Evolutionary conservation across 2,888 invertebrate genomes (phyloP).

Genomic region (Mythimna lalbum): DNA sequence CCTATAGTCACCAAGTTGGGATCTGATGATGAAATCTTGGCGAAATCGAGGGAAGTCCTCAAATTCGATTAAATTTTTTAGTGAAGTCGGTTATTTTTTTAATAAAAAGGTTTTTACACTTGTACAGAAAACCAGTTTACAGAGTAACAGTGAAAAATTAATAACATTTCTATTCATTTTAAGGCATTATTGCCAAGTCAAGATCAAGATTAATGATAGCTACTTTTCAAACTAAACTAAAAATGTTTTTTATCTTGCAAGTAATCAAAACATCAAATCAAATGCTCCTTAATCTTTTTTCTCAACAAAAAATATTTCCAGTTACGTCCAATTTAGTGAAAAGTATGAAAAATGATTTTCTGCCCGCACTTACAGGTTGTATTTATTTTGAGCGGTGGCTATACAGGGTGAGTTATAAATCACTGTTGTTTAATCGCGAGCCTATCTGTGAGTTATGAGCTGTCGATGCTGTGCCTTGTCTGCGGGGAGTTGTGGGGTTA

Average conservation of each 20-base stretch:
- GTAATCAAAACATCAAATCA: constrained; percentile 5
- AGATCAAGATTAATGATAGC: constrained; percentile 16
- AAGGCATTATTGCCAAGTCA: not conserved
- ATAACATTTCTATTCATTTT: too few relatives aligned
- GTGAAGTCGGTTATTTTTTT: too few relatives aligned
- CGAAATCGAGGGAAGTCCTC: too few relatives aligned
- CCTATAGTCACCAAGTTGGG: too few relatives aligned
- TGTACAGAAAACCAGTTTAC: not conserved
- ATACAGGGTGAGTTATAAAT: constrained; percentile 59
- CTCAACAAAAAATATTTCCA: not conserved
- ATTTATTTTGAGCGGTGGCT: constrained; percentile 35
- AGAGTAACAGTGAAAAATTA: too few relatives aligned
- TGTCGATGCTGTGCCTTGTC: constrained; percentile 58
- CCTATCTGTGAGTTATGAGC: constrained; percentile 68
- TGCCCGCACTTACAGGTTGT: not conserved
- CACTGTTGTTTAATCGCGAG: constrained; percentile 64
- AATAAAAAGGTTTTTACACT: too few relatives aligned
- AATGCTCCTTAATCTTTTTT: not conserved
- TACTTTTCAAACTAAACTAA: not conserved
- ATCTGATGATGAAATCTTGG: too few relatives aligned
- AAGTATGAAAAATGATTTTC: constrained; percentile 44
- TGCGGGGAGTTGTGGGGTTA: constrained; percentile 6
- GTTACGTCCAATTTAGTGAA: constrained; percentile 15
- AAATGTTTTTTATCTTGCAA: not conserved
- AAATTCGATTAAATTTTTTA: too few relatives aligned